phyloP scores from a whole-genome alignment of 2,113 vertebrate species.

The Sterna hirundo region DNA sequence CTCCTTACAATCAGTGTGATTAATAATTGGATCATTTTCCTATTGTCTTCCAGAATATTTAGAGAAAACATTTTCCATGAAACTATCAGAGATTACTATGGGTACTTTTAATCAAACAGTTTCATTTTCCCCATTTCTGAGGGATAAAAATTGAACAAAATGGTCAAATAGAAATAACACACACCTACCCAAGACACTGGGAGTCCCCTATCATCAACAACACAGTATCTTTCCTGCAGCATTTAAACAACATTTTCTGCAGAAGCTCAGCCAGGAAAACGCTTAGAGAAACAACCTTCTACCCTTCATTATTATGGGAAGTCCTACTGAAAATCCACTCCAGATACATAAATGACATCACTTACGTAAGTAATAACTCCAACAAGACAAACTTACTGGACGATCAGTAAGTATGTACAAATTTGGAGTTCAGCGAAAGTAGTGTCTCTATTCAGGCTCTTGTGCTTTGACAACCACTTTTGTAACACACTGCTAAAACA shows the following conservation, averaged over 20 bases:
- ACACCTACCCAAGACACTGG: neutral
- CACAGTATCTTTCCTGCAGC: neutral
- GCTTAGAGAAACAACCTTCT: neutral
- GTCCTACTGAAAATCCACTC: neutral
- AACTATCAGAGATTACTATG: neutral
- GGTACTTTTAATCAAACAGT: neutral
- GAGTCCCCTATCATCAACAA: neutral
- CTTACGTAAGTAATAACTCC: neutral
- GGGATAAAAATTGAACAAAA: neutral
- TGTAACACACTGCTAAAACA: neutral
- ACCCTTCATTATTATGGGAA: neutral
- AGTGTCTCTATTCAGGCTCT: neutral
- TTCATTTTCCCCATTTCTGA: neutral
- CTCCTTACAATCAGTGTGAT: neutral
- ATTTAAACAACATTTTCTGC: neutral
- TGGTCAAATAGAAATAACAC: neutral
- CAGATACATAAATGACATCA: neutral
- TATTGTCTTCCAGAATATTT: neutral
- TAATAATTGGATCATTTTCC: neutral
- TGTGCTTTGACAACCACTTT: neutral
- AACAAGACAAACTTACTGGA: neutral
- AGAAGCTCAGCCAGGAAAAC: neutral
- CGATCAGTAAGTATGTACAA: rapidly evolving
- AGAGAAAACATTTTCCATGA: neutral
- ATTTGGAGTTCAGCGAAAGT: neutral